These are phyloP conservation scores for Chloebia gouldiae DNA, from an alignment of 2,113 vertebrate genomes.

Conservation along the genomic window DNA sequence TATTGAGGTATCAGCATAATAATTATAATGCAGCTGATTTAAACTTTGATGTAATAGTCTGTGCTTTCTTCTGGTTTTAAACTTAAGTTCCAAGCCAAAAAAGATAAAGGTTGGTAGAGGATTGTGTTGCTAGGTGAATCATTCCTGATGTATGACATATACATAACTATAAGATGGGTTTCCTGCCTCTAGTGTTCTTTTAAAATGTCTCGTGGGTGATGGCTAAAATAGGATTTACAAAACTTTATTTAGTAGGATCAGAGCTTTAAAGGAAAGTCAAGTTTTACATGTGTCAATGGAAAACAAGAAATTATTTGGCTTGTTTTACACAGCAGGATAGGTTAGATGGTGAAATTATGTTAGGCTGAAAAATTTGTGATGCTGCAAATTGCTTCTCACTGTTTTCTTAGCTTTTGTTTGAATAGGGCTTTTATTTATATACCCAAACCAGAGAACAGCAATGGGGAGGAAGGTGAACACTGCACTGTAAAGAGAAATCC, in stretches of 20 bases:
- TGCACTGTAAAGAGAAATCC: not conserved
- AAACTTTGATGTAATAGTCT: constrained; percentile 54
- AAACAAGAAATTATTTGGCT: not conserved
- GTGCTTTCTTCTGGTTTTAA: constrained; percentile 37
- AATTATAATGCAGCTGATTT: constrained; percentile 67
- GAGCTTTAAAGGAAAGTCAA: not conserved
- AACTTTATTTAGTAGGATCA: not conserved
- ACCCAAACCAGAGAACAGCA: not conserved
- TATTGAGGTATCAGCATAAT: constrained; percentile 47
- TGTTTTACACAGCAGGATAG: not conserved
- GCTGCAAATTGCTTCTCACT: not conserved
- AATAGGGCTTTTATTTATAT: not conserved
- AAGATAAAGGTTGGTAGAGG: constrained; percentile 26
- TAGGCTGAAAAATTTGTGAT: not conserved
- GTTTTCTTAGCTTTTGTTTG: not conserved
- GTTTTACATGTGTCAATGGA: not conserved
- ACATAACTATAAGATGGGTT: not conserved
- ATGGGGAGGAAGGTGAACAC: constrained; percentile 7
- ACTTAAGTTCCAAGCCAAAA: not conserved
- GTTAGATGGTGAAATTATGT: not conserved
- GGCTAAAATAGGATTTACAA: not conserved
- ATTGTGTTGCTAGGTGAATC: constrained; percentile 48
- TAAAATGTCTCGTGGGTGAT: not conserved
- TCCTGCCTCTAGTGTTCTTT: not conserved
- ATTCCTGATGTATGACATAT: not conserved